Conservation (phyloP, 1,140 invertebrate genomes). For the Lasaia peninsularis region DNA sequence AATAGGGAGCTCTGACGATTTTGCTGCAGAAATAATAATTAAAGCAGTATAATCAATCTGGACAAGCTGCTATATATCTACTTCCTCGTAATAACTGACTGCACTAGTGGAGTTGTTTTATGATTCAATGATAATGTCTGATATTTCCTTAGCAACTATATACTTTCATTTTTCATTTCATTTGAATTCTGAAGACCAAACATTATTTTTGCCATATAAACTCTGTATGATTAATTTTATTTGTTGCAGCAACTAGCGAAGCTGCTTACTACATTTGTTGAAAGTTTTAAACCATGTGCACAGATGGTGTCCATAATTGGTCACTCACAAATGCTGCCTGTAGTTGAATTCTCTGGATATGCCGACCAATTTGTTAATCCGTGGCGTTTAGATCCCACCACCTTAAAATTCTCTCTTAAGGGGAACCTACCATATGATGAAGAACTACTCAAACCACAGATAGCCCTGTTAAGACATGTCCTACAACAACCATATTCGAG, state of each 20-base stretch:
- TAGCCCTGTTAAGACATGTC: constrained; percentile 91
- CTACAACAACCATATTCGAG: constrained; percentile 96
- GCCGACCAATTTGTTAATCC: constrained; percentile 92
- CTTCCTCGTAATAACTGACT: too few relatives aligned
- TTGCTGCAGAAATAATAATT: too few relatives aligned
- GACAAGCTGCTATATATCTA: too few relatives aligned
- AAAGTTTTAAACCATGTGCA: constrained; percentile 93
- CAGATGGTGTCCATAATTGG: constrained; percentile 97
- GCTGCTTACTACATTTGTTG: constrained; percentile 92
- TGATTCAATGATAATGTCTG: too few relatives aligned
- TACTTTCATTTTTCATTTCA: too few relatives aligned
- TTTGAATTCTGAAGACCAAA: too few relatives aligned
- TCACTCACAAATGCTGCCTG: constrained; percentile 92
- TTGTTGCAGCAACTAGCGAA: constrained; percentile 88
- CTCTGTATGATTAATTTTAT: not conserved
- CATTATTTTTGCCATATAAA: not conserved
- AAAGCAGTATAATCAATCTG: too few relatives aligned
- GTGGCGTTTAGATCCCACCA: constrained; percentile 93
- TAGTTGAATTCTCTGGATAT: constrained; percentile 93
- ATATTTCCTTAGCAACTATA: too few relatives aligned
- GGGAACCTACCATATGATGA: constrained; percentile 95
- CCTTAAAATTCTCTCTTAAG: constrained; percentile 92
- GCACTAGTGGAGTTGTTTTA: too few relatives aligned
- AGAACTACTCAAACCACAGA: constrained; percentile 93
- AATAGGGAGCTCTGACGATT: too few relatives aligned